phyloP scores from a whole-genome alignment of 2,888 invertebrate species.

The Palloptera scutellata region DNA sequence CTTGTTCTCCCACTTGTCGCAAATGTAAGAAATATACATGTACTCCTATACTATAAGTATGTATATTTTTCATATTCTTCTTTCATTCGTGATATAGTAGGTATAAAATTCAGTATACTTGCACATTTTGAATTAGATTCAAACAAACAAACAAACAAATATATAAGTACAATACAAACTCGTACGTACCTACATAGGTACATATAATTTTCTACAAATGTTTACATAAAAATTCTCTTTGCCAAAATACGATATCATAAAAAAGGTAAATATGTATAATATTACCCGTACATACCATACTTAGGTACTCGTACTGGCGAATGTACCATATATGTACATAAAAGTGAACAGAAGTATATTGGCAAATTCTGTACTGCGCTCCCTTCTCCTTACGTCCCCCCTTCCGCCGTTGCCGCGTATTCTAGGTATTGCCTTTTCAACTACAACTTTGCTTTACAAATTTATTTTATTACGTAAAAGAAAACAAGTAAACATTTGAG shows the following conservation, averaged over 20 bases:
- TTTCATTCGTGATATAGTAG: neutral
- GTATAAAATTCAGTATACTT: neutral
- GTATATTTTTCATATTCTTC: neutral
- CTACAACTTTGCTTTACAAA: conserved; percentile 24
- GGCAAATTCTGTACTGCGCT: no score
- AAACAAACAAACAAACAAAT: conserved; percentile 26
- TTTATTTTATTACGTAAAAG: conserved; percentile 31
- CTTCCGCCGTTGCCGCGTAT: no score
- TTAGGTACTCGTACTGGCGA: neutral
- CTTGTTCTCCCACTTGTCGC: no score
- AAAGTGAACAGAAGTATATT: neutral
- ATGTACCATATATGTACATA: no score
- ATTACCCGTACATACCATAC: neutral
- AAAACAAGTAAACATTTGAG: conserved; percentile 29
- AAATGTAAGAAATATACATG: no score
- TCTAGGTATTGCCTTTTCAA: neutral
- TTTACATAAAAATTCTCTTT: conserved; percentile 25
- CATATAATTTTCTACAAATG: neutral
- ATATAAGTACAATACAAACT: no score
- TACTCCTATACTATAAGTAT: no score
- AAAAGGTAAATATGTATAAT: conserved; percentile 8
- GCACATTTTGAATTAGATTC: conserved; percentile 9
- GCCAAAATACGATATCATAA: conserved; percentile 24
- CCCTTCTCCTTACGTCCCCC: no score
- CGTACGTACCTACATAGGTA: no score